Conservation (phyloP, 2,113 vertebrate genomes). For the Cryptotis parvus region DNA sequence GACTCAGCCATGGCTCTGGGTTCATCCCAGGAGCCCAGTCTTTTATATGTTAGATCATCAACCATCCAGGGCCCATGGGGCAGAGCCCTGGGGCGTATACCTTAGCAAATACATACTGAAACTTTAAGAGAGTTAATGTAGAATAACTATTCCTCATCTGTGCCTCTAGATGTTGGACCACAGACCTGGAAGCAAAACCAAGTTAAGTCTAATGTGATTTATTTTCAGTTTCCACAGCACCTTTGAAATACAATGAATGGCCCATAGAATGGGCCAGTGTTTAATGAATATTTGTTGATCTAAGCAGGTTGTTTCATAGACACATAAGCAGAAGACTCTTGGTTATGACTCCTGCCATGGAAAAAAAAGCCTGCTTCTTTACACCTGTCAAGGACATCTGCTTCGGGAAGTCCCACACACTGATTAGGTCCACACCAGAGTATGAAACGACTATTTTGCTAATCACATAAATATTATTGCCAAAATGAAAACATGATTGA, state of each 20-base stretch:
- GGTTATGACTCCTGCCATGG: slow-evolving; percentile 45
- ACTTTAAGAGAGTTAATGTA: background rate
- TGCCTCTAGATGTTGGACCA: background rate
- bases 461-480: slow-evolving; percentile 74
- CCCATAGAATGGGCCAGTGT: background rate
- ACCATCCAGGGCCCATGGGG: no score
- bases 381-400: slow-evolving; percentile 66
- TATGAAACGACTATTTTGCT: slow-evolving; percentile 67
- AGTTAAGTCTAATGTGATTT: background rate
- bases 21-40: no score
- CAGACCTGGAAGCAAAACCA: background rate
- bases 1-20: no score
- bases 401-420: slow-evolving; percentile 28
- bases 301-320: background rate
- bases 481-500: slow-evolving; percentile 66
- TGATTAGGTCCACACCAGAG: slow-evolving; percentile 44
- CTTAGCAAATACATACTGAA: background rate
- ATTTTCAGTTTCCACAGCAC: background rate
- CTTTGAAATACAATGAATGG: background rate
- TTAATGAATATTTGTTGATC: slow-evolving; percentile 20
- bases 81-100: no score
- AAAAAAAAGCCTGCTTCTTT: background rate
- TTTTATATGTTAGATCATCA: no score
- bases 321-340: slow-evolving; percentile 63
- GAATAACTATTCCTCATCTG: slow-evolving; percentile 5